These are phyloP conservation scores for Ciconia nigra DNA, from an alignment of 2,797 vertebrate genomes.

Conservation along the genomic window DNA sequence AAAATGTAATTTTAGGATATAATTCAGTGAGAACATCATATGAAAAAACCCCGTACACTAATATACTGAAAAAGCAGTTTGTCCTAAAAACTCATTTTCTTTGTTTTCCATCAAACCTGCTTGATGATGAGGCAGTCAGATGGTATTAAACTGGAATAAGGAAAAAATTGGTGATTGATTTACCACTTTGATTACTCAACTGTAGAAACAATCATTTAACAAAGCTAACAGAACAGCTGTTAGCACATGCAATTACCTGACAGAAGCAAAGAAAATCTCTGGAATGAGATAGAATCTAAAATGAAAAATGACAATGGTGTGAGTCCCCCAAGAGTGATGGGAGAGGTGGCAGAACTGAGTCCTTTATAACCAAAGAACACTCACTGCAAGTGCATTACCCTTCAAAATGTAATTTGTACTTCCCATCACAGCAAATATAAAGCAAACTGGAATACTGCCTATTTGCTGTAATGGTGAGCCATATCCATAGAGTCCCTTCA, in stretches of 20 bases:
- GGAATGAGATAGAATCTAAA: not conserved
- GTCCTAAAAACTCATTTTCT: not conserved
- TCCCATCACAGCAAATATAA: not conserved
- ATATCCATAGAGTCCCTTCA: not conserved
- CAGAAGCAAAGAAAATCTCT: not conserved
- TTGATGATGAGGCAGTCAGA: not conserved
- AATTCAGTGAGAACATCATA: not conserved
- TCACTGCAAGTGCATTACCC: not conserved
- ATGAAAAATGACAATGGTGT: not conserved
- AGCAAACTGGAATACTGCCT: not conserved
- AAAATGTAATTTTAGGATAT: not conserved
- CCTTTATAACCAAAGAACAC: not conserved
- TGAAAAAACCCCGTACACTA: not conserved
- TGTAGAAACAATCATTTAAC: slow-evolving; percentile 27
- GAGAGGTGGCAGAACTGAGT: not conserved
- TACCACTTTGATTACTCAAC: not conserved
- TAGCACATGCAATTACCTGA: not conserved
- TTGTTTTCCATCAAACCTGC: not conserved
- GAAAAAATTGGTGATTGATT: not conserved
- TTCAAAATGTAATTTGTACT: not conserved
- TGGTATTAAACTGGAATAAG: not conserved
- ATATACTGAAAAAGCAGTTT: not conserved
- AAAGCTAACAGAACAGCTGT: slow-evolving; percentile 18
- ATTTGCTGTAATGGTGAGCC: not conserved
- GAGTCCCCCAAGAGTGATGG: not conserved